Percentiles rank a stretch among this genome's conserved stretches.
Evolutionary conservation across 2,113 vertebrate species (phyloP).

Genomic region (Microcebus tavaratra): DNA sequence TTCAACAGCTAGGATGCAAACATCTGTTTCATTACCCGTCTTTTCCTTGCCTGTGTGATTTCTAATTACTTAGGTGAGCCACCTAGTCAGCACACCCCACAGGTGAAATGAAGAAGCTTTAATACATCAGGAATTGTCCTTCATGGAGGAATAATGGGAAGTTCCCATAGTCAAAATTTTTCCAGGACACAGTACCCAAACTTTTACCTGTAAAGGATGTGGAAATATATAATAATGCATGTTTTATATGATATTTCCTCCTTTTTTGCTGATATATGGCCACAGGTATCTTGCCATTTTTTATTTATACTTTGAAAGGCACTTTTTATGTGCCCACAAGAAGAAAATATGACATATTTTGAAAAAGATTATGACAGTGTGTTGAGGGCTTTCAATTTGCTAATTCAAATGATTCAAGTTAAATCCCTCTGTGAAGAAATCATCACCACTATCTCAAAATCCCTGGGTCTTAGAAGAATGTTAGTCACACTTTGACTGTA

Average conservation of each 20-base stretch:
- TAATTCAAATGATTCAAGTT: neutral
- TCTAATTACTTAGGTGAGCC: neutral
- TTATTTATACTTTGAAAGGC: constrained; percentile 11
- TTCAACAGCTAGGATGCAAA: neutral
- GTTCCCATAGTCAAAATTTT: neutral
- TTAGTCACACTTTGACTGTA: neutral
- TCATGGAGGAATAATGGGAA: neutral
- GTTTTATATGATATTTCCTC: neutral
- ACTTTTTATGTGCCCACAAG: neutral
- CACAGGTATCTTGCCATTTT: neutral
- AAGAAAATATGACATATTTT: neutral
- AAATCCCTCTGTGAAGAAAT: neutral
- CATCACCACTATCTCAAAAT: constrained; percentile 37
- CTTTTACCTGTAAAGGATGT: neutral
- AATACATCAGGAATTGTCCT: neutral
- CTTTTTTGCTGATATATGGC: neutral
- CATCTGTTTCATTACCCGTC: neutral
- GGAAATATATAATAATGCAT: neutral
- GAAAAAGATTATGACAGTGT: neutral
- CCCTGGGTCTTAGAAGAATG: neutral
- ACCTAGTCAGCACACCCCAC: neutral
- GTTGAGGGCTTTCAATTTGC: constrained; percentile 29
- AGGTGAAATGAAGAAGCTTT: neutral
- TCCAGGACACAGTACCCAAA: neutral
- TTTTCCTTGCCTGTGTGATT: neutral